A percentile compares a stretch with the other conserved stretches of the same genome.
Conservation (phyloP, 2,113 vertebrate genomes). For the Sphyrna mokarran region DNA sequence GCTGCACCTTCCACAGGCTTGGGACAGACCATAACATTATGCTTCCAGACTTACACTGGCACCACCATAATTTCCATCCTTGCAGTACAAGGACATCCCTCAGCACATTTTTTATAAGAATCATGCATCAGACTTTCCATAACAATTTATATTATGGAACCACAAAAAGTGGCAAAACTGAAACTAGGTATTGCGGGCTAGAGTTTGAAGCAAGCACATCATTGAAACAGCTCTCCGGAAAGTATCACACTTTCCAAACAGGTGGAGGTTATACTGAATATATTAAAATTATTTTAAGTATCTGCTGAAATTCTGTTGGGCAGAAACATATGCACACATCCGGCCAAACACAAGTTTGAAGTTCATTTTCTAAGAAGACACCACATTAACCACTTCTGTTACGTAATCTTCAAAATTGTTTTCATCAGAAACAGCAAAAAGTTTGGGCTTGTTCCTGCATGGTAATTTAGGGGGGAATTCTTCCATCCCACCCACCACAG, state of each 20-base stretch:
- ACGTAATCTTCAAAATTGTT: background rate
- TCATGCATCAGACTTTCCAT: background rate
- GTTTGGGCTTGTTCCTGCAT: background rate
- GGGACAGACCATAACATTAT: background rate
- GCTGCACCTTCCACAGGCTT: background rate
- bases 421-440: background rate
- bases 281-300: background rate
- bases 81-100: background rate
- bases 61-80: background rate
- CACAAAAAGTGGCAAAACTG: background rate
- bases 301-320: background rate
- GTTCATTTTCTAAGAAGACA: slow-evolving; percentile 28
- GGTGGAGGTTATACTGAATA: background rate
- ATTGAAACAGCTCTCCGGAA: background rate
- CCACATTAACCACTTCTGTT: slow-evolving; percentile 9
- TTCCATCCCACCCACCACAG: too few species aligned
- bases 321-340: background rate
- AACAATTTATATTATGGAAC: background rate
- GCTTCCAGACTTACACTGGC: background rate
- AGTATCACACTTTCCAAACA: background rate
- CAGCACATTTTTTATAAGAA: background rate
- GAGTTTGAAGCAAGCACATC: background rate
- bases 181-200: background rate
- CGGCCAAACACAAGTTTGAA: background rate
- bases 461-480: background rate